Evolutionary conservation across 2,797 vertebrate genomes (phyloP).

Genomic region (Pempheris klunzingeri): DNA sequence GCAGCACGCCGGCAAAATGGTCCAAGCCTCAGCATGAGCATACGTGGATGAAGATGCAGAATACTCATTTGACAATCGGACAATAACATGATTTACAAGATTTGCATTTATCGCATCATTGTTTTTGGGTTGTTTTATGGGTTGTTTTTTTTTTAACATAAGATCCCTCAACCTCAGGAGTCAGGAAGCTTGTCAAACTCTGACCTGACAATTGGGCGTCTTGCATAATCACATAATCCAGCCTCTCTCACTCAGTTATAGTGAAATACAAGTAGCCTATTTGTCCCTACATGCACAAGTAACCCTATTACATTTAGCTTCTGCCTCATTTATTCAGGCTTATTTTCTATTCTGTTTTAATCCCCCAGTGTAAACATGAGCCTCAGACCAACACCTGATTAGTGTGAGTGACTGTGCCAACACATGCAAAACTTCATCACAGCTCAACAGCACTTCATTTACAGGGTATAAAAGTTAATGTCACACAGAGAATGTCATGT

Average conservation of each 20-base stretch:
- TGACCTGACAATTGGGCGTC: neutral
- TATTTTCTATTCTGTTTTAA: neutral
- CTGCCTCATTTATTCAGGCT: neutral
- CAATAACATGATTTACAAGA: neutral
- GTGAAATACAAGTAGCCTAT: neutral
- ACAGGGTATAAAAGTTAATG: neutral
- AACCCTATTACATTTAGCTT: neutral
- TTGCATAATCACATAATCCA: slow-evolving; percentile 13
- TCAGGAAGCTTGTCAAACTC: neutral
- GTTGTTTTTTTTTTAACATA: too few relatives aligned
- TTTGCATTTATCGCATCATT: too few relatives aligned
- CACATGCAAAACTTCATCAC: slow-evolving; percentile 13
- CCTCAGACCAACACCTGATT: slow-evolving; percentile 19
- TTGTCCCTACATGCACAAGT: neutral
- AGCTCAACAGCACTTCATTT: slow-evolving; percentile 13
- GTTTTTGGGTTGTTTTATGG: too few relatives aligned
- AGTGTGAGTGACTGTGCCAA: neutral
- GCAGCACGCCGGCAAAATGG: slow-evolving; percentile 41
- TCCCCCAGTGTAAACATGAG: slow-evolving; percentile 2
- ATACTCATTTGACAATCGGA: slow-evolving; percentile 14
- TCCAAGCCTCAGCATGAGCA: slow-evolving; percentile 24
- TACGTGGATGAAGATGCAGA: slow-evolving; percentile 14
- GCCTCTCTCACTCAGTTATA: neutral
- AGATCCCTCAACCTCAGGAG: neutral
- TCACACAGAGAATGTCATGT: neutral